A percentile compares a stretch with the other conserved stretches of the same genome.
These are phyloP conservation scores for Autographa gamma DNA, from an alignment of 2,888 invertebrate species.

Conservation along the genomic window DNA sequence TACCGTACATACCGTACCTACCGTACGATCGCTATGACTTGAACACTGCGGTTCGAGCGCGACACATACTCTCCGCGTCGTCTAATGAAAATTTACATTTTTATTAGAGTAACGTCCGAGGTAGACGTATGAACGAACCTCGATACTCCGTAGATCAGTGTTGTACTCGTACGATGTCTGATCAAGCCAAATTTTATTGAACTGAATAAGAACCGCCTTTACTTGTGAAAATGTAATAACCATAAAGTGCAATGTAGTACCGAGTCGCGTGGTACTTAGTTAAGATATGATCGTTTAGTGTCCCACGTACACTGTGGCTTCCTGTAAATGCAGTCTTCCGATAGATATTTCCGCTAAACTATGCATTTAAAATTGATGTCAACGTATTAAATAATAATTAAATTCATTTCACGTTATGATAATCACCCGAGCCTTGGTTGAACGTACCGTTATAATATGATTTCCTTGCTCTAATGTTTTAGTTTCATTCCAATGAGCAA, in stretches of 20 bases:
- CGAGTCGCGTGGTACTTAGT: conserved; percentile 82
- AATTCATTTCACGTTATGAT: conserved; percentile 57
- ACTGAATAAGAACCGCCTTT: conserved; percentile 87
- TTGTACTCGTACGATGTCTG: conserved; percentile 76
- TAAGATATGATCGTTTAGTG: conserved; percentile 84
- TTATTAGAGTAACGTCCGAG: conserved; percentile 70
- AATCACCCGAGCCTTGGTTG: conserved; percentile 49
- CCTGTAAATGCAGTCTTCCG: conserved; percentile 88
- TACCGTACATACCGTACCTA: conserved; percentile 62
- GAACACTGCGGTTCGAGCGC: conserved; percentile 48
- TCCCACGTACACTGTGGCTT: conserved; percentile 86
- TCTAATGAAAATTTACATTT: conserved; percentile 76
- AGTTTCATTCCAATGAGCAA: conserved; percentile 74
- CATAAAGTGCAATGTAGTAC: conserved; percentile 83
- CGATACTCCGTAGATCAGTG: conserved; percentile 83
- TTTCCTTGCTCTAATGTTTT: conserved; percentile 55
- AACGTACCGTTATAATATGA: conserved; percentile 53
- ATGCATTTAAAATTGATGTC: conserved; percentile 85
- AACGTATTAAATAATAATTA: conserved; percentile 64
- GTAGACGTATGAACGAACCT: conserved; percentile 72
- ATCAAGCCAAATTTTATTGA: conserved; percentile 86
- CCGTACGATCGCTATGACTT: conserved; percentile 57
- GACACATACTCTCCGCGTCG: conserved; percentile 68
- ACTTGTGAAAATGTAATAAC: conserved; percentile 80
- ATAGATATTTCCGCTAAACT: conserved; percentile 85